Percentiles rank a stretch among this genome's conserved stretches.
phyloP scores from a whole-genome alignment of 1,140 invertebrate species.

The Zaprionus kolodkinae region DNA sequence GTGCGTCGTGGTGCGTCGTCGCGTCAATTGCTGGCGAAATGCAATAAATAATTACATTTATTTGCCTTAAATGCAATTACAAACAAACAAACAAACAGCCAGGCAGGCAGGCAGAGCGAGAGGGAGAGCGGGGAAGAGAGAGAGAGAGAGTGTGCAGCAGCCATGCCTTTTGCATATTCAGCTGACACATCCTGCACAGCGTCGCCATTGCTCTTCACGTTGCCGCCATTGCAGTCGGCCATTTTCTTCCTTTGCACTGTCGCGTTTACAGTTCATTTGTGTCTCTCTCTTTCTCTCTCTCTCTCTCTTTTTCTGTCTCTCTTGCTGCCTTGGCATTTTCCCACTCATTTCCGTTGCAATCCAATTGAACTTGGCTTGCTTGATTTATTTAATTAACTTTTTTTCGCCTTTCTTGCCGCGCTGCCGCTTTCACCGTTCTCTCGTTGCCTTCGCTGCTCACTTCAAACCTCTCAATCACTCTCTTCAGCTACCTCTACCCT shows the following conservation, averaged over 20 bases:
- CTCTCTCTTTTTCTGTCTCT: conserved; percentile 5
- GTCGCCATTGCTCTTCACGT: not conserved
- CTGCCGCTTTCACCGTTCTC: not conserved
- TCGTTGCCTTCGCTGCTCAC: not conserved
- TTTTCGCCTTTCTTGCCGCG: conserved; percentile 46
- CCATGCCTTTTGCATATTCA: conserved; percentile 56
- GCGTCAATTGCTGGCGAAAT: conserved; percentile 58
- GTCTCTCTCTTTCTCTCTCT: conserved; percentile 23
- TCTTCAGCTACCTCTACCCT: conserved; percentile 10
- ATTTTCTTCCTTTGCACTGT: conserved; percentile 29
- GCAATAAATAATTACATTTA: conserved; percentile 81
- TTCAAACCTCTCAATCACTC: conserved; percentile 39
- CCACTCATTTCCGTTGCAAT: conserved; percentile 78
- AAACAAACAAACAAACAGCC: conserved; percentile 63
- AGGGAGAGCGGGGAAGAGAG: not conserved
- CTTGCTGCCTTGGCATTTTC: conserved; percentile 54
- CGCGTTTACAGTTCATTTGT: conserved; percentile 72
- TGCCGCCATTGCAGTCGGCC: conserved; percentile 31
- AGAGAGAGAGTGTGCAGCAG: not conserved
- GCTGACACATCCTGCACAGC: conserved; percentile 14
- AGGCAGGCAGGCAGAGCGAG: not conserved
- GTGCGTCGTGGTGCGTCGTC: not conserved
- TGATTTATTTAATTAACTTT: conserved; percentile 82
- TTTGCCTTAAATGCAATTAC: conserved; percentile 78
- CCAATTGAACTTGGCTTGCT: conserved; percentile 77